Base-by-base conservation (phyloP, 2,888 invertebrate genomes). In the Fragum sueziense region DNA sequence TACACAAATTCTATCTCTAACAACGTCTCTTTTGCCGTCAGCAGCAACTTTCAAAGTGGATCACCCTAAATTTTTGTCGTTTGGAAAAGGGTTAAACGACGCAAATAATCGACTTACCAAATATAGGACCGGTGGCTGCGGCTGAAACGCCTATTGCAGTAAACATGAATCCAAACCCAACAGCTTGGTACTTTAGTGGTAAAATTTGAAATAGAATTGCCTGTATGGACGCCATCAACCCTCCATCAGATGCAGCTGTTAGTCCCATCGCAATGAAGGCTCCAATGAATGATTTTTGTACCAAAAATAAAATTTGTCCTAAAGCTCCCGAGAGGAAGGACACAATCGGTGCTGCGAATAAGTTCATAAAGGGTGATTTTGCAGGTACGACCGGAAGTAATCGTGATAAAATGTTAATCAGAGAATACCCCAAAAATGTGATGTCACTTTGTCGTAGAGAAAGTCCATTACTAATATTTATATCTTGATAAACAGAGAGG, bases 81-180 rank as follows among this genome's bases (percentile, higher is more conserved):
- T n/a, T n/a, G n/a, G n/a, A n/a, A n/a, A n/a, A n/a, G n/a, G n/a
- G n/a, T n/a, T n/a, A n/a, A n/a, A n/a, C n/a, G n/a, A n/a, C n/a
- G n/a, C 3, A 14, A 20, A 47, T n/a, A 14, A 37, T 37, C 7
- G 6, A 47, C 14, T 47, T 9, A 47, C 47, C 47, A 14, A 47
- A 47, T 47, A 47, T 47, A 9, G 67, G 67, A 33, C 67, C 67
- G 9, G 47, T 47, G 11, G 27, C 67, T n/a, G 47, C 47, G 11
- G 67, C 37, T 25, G 29, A 4, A 14, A 67, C 0, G 27, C 67
- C 67, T 1, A 47, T 47, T 1, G 47, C 25, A 0, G 67, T 67
- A 9, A 27, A 11, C 14, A 67, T 20, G 17, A 67, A 25, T n/a
- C 67, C 67, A 20, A 47, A 2, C 11, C 27, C 67, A 3, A 67